Evolutionary conservation across 2,888 invertebrate genomes (phyloP), one percentile per base, ranked within the genome.

Genomic region (Drosophila picticornis): DNA sequence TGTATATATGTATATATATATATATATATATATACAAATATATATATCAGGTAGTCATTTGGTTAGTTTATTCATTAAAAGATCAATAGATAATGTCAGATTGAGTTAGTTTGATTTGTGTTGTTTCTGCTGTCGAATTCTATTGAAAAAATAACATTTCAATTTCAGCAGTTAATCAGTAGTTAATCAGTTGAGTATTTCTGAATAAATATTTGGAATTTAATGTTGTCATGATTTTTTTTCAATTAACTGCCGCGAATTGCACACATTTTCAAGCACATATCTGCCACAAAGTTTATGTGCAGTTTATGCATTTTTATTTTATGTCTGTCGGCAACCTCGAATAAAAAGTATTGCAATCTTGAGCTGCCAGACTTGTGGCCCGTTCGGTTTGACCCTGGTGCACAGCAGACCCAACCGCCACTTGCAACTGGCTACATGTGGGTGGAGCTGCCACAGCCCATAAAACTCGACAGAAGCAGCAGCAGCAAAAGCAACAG

Each of bases 381-480:
- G 64, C 67, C 48, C 38, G 72, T 55, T 46, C 57, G 22, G 63
- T 63, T 55, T 69, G 78, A 80, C 78, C 78, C 69, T 80, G 78
- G 73, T 38, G 34, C n/a, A 38, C 61, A 3, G 38, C 19, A 16
- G 10, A 19, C 7, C 19, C 9, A 13, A 4, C 31, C 6, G 25
- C 32, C 22, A 27, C 25, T 27, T 25, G 40, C 43, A 36, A 31
- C 34, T 48, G 29, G 57, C 22, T 40, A 38, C 53, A 25, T 40
- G 78, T 79, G 65, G 80, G 78, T 66, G 78, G 52, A 55, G 60
- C 73, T 52, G 70, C 36, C 40, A 52, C 73, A 57, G 66, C 36
- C 36, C 80, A 76, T 78, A 80, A 75, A 75, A 65, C 74, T 65
- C n/a, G 46, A 65, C 46, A 55, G 27, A 32, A n/a, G 31, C 38